Evolutionary conservation across 2,888 invertebrate species (phyloP), one percentile per base, ranked within the genome.

Genomic region (Venustoraphidia nigricollis): DNA sequence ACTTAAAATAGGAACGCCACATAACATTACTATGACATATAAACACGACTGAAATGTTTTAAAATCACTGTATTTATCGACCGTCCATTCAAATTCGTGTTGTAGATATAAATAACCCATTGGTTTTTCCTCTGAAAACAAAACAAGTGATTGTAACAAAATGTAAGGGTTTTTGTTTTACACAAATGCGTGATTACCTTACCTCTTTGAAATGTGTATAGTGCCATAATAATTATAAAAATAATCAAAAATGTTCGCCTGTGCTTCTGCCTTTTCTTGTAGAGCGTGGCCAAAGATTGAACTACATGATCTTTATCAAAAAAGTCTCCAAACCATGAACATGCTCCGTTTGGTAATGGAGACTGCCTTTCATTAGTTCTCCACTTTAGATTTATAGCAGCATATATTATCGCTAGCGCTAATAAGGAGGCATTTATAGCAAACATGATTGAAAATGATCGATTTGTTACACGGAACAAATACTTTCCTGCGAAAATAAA

Each of bases 171-270:
- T 10, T 44, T 44, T 17, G 8, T 44, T 34, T 34, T 34, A 13
- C 2, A 41, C 17, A 10, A 44, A 17, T 13, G 17, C 17, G 10
- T 9, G 14, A 11, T 14, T 10, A 44, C 46, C 52, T 53, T 54
- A 75, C 75, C 75, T 60, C 88, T 73, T 63, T 88, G 87, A 60
- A 87, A 88, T 44, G 86, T 84, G 57, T 88, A 89, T 45, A 86
- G 69, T 1, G 77, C 79, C 85, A 88, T 86, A 13, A 81, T 75
- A 9, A 81, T 57, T 10, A 89, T 71, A n/a, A 88, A 63, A 37
- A 86, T 67, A 65, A 80, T 73, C 3, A 89, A 63, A 54, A 79
- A 82, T 36, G 73, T 59, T 53, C 84, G 72, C 9, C 76, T 67
- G 51, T 76, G 71, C 6, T 73, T 68, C 0, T 67, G 58, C 10